Evolutionary conservation across 2,888 invertebrate genomes (phyloP), one percentile per base, ranked within the genome.

Genomic region (Pseudococcus jackbeardsleyi): DNA sequence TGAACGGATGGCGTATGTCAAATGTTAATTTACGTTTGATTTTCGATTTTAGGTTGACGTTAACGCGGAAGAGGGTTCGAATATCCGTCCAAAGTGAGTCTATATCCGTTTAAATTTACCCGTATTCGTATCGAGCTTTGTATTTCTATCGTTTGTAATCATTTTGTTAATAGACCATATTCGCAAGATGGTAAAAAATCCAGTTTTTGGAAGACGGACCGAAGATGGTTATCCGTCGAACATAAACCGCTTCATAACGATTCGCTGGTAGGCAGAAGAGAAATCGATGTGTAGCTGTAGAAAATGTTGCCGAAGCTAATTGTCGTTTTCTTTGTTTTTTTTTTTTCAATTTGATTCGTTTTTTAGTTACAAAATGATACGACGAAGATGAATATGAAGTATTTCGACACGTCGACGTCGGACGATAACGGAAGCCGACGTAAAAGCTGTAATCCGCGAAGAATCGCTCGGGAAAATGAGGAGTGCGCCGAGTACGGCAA

Each of bases 391-490:
- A 86, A 72, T n/a, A 72, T 72, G 22, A 86, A 48, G n/a, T 64
- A 82, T 17, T n/a, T 46, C 22, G 82, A 85, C 19, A 54, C 87
- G 85, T n/a, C 54, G 89, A 86, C 85, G 84, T 68, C 72, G 46
- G 89, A 90, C 77, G 90, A 90, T 86, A 91, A 91, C 85, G 90
- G 90, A 48, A 92, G 90, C 89, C 90, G 92, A 46, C 90, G 92
- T 39, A 92, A 92, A 90, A 92, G 90, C 89, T 91, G 91, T 82
- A 91, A 91, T 89, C 92, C 92, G 19, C 91, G 92, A 89, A 91
- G 91, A 90, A 90, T 92, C 54, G 91, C 89, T 59, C 88, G 90
- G 42, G 89, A 89, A 48, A 86, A 46, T 64, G 90, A 89, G 72
- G 89, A 88, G 42, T 59, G 8, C 54, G 79, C 19, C 64, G 64